Percentiles rank a stretch among this genome's conserved stretches.
These are phyloP conservation scores for Stomatorhinus walkeri DNA, from an alignment of 2,797 vertebrate genomes.

Conservation along the genomic window DNA sequence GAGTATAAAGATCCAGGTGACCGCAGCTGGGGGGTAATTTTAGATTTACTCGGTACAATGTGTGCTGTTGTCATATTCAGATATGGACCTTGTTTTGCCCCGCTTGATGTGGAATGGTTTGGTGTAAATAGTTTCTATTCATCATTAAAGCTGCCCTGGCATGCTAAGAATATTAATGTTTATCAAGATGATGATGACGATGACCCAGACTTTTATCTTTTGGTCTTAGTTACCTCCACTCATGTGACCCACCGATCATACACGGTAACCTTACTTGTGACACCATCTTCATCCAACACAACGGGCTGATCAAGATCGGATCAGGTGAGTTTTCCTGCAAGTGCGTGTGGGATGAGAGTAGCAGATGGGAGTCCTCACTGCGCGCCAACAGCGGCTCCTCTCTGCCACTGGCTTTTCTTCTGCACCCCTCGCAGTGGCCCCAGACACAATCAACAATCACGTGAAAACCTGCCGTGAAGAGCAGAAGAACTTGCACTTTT, in stretches of 20 bases:
- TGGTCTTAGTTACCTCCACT: slow-evolving; percentile 82
- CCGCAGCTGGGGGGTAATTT: not conserved
- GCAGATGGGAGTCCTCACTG: not conserved
- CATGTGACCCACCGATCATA: slow-evolving; percentile 90
- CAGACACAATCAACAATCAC: slow-evolving; percentile 96
- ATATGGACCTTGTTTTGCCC: not conserved
- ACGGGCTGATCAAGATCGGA: slow-evolving; percentile 93
- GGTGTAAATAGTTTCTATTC: not conserved
- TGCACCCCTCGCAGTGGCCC: slow-evolving; percentile 69
- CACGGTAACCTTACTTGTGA: slow-evolving; percentile 94
- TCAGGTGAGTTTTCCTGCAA: slow-evolving; percentile 66
- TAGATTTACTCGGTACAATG: not conserved
- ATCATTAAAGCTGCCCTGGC: not conserved
- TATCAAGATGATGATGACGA: not conserved
- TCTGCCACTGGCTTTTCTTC: not conserved
- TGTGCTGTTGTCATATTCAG: not conserved
- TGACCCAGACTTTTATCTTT: not conserved
- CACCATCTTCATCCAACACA: slow-evolving; percentile 97
- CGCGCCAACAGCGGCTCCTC: not conserved
- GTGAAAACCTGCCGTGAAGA: slow-evolving; percentile 98
- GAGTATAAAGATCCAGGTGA: not conserved
- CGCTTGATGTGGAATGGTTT: not conserved
- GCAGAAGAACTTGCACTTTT: slow-evolving; percentile 98
- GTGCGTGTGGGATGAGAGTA: not conserved
- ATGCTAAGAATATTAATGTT: not conserved